Evolutionary conservation across 2,888 invertebrate genomes (phyloP).

Genomic region (Ditula angustiorana): DNA sequence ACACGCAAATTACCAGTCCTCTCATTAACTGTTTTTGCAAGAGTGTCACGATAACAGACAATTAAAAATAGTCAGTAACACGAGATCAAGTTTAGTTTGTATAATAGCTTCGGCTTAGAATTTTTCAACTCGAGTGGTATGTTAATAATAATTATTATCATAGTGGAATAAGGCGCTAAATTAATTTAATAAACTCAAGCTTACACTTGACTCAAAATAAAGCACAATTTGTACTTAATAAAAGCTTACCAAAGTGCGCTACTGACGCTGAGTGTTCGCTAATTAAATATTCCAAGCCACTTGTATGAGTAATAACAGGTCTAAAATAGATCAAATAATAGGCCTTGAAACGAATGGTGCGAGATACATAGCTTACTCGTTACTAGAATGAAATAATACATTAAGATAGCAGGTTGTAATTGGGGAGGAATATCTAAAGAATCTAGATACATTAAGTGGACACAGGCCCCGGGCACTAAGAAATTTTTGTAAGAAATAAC

Average conservation of each 20-base stretch:
- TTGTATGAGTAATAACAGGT: slow-evolving; percentile 11
- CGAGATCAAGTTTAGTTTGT: no score
- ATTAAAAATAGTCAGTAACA: no score
- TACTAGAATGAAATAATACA: not conserved
- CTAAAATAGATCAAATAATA: slow-evolving; percentile 10
- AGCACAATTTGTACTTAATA: slow-evolving; percentile 8
- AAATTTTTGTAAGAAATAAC: no score
- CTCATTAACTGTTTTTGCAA: no score
- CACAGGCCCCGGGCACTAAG: no score
- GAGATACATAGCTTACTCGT: not conserved
- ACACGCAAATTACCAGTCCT: no score
- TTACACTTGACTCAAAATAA: slow-evolving; percentile 14
- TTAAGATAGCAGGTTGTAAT: not conserved
- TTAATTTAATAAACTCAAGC: not conserved
- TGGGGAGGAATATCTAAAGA: no score
- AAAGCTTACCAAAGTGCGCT: slow-evolving; percentile 23
- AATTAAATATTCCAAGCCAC: slow-evolving; percentile 18
- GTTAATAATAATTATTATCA: no score
- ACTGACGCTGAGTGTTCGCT: slow-evolving; percentile 21
- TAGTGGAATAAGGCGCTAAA: not conserved
- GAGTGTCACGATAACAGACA: no score
- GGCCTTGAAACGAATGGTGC: slow-evolving; percentile 7
- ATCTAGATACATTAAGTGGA: no score
- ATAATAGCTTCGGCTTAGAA: no score
- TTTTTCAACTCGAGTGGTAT: no score